Base-by-base conservation (phyloP, 92 coral and sea anemone genomes). In the Phenganax subtilis region DNA sequence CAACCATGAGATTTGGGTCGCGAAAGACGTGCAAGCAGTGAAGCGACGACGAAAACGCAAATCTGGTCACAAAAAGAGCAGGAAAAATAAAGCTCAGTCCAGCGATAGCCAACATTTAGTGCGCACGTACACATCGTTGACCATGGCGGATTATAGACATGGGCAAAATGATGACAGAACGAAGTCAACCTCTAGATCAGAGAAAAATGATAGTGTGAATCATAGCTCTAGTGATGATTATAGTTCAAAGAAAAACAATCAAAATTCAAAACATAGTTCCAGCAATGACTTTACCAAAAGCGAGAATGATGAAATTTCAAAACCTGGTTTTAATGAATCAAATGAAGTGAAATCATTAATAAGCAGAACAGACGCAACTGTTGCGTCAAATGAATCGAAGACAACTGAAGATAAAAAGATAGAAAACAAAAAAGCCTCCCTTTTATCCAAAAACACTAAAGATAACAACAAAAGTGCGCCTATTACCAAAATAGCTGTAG, bases 81-180 rank as follows among this genome's bases (percentile, higher is more conserved):
- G 54, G 30, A 79, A 79, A 20, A 51, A 12, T 10, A 64, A 27
- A 64, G 52, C 28, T 3, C 54, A 51, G 11, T 28, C 55, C 57
- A 28, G 61, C 69, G 74, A 44, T 11, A 28, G 20, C 14, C 57
- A 59, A 3, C 81, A 30, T 61, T 27, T 57, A 5, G 69, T 76
- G 28, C 54, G 56, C 6, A 59, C 81, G 5, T 25, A 55, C 15
- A 70, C 70, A 12, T 12, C 61, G 6, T 14, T 76, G 27, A 52
- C 58, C 54, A 76, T 76, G 54, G 81, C 29, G 55, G 81, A 76
- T 59, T 76, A 76, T 76, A 61, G 81, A 29, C 16, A 30, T n/a
- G 3, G 53, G 54, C 57, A 37, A 76, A 59, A 64, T 44, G 71
- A 76, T 37, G 47, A 37, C 47, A 37, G 3, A 1, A 37, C 47